Conservation (phyloP, 2,888 invertebrate species). For the Muschampia plurimacula region DNA sequence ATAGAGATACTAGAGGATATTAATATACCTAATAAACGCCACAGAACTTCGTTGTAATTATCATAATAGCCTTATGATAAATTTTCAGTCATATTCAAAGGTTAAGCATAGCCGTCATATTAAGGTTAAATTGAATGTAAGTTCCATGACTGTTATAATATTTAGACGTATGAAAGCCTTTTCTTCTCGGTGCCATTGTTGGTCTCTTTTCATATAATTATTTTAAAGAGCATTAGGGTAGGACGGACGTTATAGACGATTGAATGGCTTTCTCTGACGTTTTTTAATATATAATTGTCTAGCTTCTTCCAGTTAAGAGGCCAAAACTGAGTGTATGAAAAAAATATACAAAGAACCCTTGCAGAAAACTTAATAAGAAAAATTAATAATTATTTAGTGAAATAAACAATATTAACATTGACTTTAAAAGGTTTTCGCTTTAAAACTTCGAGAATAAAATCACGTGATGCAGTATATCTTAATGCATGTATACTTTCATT, state of each 20-base stretch:
- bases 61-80: conserved; percentile 2
- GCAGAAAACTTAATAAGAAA: neutral
- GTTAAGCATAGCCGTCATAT: conserved; percentile 19
- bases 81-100: conserved; percentile 7
- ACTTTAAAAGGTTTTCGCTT: too few relatives aligned
- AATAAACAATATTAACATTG: too few relatives aligned
- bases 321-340: neutral
- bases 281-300: conserved; percentile 52
- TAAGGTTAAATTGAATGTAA: conserved; percentile 10
- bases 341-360: neutral
- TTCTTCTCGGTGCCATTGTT: conserved; percentile 32
- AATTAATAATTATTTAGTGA: neutral
- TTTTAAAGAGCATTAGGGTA: conserved; percentile 45
- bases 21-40: neutral
- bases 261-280: conserved; percentile 55
- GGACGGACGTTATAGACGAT: conserved; percentile 50
- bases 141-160: conserved; percentile 37
- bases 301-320: conserved; percentile 54
- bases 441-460: too few relatives aligned
- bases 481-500: too few relatives aligned
- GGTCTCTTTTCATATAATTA: conserved; percentile 39
- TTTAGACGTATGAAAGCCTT: conserved; percentile 43
- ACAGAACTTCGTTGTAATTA: neutral
- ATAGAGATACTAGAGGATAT: too few relatives aligned
- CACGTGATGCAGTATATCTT: too few relatives aligned